Evolutionary conservation across 1,140 invertebrate species (phyloP), one percentile per base, ranked within the genome.

Genomic region (Cherax destructor): DNA sequence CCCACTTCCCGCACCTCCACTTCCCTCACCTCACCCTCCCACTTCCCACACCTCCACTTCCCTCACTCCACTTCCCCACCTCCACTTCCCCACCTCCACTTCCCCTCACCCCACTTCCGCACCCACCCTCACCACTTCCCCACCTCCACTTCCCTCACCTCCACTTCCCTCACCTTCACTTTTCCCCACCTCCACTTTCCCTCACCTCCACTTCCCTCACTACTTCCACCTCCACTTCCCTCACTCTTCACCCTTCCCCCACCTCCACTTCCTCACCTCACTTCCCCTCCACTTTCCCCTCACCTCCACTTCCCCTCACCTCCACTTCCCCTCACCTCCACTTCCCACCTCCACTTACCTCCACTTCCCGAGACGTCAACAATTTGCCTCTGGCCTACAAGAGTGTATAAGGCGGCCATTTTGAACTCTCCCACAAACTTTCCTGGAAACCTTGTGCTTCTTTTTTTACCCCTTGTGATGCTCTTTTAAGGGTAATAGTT

Each of bases 401-500:
- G 78, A 52, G 78, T 80, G 16, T 80, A 80, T 50, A 49, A 50
- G 78, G 21, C 78, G 52, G 52, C 47, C 78, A 52, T 80, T 80
- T 80, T 49, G 47, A 80, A 13, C 78, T 80, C 78, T 18, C 50
- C 78, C 78, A 18, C 16, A 80, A 80, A 80, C 78, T 80, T 80
- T 80, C 78, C 78, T 49, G 78, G 78, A 80, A 80, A 80, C 47
- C 16, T 52, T 52, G 78, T 50, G 47, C 18, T 52, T 7, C 30
- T 41, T 52, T 80, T 80, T 49, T 80, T 49, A 49, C 50, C 47
- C 78, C 49, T 80, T 49, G 49, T 80, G 47, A 80, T 49, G 78
- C 41, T 30, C 16, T 80, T 80, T 80, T 80, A 80, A 16, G 78
- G 78, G 78, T 50, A 50, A 80, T 80, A 50, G 78, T 80, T 80